Base-by-base conservation (phyloP, 2,113 vertebrate genomes). In the Mobula hypostoma region DNA sequence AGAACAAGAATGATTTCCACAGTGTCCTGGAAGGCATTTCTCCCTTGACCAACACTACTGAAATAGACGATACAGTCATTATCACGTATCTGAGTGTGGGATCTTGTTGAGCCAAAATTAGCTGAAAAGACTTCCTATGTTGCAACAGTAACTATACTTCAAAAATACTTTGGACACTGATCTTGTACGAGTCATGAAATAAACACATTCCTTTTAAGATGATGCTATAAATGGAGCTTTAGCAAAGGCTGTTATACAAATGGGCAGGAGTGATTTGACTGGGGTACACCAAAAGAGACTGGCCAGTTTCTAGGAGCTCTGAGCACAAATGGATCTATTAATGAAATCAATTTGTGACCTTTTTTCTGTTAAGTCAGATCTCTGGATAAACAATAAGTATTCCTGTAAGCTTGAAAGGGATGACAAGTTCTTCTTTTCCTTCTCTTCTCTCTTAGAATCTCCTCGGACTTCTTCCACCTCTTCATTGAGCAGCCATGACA, bases 401-500 rank as follows among this genome's bases (percentile, higher is more conserved):
- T 2, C 77, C 29, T 32, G n/a, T 32, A 90, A 19, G 15, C n/a
- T 63, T 88, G 27, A 66, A 15, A 29, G 6, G 29, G 66, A 66
- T 14, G n/a, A 32, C 36, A 66, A 66, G 66, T 40, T 66, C 14
- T 32, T 2, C 61, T 90, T 32, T 32, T 66, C 21, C 63, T 63
- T 90, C 14, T 68, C 29, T 15, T 8, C 94, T 80, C 24, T 36
- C 94, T 14, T 95, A 98, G 97, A 98, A 96, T 97, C 95, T 94
- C 95, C 95, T 95, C 97, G 97, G 96, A 95, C 97, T 95, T 96
- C 97, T 0, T 96, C 96, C 29, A 95, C 96, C 94, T 96, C 97
- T 74, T 94, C 95, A 17, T 94, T 95, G 94, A 96, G 96, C 2
- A 96, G 97, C 95, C 95, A 98, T 98, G 98, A 97, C 90, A 97